phyloP scores from a whole-genome alignment of 2,797 vertebrate genomes.

The Darevskia mixta region DNA sequence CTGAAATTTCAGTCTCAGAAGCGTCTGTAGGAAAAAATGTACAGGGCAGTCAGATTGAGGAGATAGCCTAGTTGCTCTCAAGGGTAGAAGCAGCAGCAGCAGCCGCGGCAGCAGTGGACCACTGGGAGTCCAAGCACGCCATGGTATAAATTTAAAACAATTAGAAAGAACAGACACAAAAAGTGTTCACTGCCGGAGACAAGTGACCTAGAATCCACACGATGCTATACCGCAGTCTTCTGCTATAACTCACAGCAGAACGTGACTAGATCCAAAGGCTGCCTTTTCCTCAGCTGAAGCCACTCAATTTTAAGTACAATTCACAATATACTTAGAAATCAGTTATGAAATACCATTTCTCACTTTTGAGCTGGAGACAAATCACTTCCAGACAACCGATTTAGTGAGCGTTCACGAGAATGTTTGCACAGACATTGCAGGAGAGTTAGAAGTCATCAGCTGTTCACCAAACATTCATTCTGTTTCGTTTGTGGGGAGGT shows the following conservation, averaged over 20 bases:
- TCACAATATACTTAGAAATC: background rate
- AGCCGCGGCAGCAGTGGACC: conserved; percentile 47
- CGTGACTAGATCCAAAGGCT: conserved; percentile 41
- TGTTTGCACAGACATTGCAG: too few relatives aligned
- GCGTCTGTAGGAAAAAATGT: background rate
- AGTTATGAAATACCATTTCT: background rate
- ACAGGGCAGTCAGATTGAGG: background rate
- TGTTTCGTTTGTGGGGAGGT: too few relatives aligned
- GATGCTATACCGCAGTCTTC: conserved; percentile 29
- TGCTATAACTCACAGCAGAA: conserved; percentile 32
- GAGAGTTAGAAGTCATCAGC: too few relatives aligned
- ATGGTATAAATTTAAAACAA: conserved; percentile 65
- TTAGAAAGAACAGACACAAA: conserved; percentile 53
- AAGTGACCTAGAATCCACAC: conserved; percentile 63
- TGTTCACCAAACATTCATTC: too few relatives aligned
- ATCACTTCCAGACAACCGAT: too few relatives aligned
- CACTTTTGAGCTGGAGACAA: background rate
- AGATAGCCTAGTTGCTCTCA: background rate
- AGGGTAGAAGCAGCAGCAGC: conserved; percentile 6
- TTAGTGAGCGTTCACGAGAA: too few relatives aligned
- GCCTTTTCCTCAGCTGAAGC: conserved; percentile 27
- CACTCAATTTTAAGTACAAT: background rate
- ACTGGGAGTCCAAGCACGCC: conserved; percentile 32
- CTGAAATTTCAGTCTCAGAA: background rate
- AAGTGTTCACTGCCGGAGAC: conserved; percentile 59